phyloP scores from a whole-genome alignment of 2,797 vertebrate genomes.

The Steatocranus sp. region DNA sequence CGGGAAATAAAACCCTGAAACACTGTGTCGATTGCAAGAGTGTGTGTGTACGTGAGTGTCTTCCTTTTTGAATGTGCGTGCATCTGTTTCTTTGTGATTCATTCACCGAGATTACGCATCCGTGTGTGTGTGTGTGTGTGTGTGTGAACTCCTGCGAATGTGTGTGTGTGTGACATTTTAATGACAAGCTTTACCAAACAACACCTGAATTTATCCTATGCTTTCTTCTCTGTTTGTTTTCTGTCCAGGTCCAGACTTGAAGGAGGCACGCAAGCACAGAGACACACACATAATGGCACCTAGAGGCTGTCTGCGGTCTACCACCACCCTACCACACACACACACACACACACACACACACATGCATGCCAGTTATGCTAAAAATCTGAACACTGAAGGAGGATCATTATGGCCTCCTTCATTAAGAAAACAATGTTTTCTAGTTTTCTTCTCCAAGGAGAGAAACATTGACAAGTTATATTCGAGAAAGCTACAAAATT shows the following conservation, averaged over 20 bases:
- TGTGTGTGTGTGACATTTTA: conserved; percentile 26
- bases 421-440: conserved; percentile 2
- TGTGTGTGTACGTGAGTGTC: not conserved
- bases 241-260: conserved; percentile 67
- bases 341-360: not conserved
- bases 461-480: not conserved
- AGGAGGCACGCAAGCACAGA: conserved; percentile 29
- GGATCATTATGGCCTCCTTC: conserved; percentile 4
- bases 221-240: conserved; percentile 54
- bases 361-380: conserved; percentile 40
- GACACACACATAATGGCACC: conserved; percentile 28
- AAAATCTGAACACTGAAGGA: conserved; percentile 36
- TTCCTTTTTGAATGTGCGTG: not conserved
- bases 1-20: not conserved
- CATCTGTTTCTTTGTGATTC: not conserved
- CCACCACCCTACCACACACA: conserved; percentile 20
- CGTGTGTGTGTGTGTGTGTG: not conserved
- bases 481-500: not conserved
- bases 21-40: not conserved
- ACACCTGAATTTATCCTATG: conserved; percentile 52
- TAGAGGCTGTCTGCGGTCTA: conserved; percentile 63
- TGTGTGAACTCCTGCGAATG: not conserved
- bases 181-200: conserved; percentile 46
- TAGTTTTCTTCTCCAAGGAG: not conserved
- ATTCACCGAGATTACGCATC: not conserved